Evolutionary conservation across 2,888 invertebrate genomes (phyloP), one percentile per base, ranked within the genome.

Genomic region (Phrixothrix hirtus): DNA sequence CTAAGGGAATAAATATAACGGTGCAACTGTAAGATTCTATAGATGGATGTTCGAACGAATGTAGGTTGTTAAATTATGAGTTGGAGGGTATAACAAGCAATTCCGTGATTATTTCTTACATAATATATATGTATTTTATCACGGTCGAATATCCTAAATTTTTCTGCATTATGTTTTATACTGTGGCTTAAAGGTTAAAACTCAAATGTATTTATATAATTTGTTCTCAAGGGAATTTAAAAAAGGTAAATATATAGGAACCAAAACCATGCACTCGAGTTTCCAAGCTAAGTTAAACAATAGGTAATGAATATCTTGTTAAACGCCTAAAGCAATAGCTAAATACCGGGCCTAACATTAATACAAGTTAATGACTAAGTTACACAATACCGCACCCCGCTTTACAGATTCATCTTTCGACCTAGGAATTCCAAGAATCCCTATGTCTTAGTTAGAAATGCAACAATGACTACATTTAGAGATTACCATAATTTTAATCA

Each of bases 331-430:
- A 55, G 55, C 42, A 41, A 50, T 52, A 49, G 54, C 51, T 43
- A 60, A 57, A 59, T 61, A 60, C 55, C 48, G 43, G 41, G 42
- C 45, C 46, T 46, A 55, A 47, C 61, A 59, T 63, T 63, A 63
- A 62, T 62, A 59, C 56, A 57, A 60, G 59, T 60, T 60, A 60
- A 61, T 52, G 61, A 61, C 57, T 48, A 58, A 48, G 47, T 61
- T 55, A 52, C 55, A 63, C 63, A 63, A 63, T 58, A 51, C 48
- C 39, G 48, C 41, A 45, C 35, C 36, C 51, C 37, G 42, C 39
- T 52, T 51, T 43, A 17, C n/a, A 39, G 45, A 51, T 51, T 45
- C 45, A 39, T 51, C 38, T 32, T 31, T 39, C 31, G 35, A 35
- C 35, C 34, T 41, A 27, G 34, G 35, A 48, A 48, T 34, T 39